These are phyloP conservation scores for Rallus limicola DNA, from an alignment of 2,113 vertebrate genomes.

Conservation along the genomic window DNA sequence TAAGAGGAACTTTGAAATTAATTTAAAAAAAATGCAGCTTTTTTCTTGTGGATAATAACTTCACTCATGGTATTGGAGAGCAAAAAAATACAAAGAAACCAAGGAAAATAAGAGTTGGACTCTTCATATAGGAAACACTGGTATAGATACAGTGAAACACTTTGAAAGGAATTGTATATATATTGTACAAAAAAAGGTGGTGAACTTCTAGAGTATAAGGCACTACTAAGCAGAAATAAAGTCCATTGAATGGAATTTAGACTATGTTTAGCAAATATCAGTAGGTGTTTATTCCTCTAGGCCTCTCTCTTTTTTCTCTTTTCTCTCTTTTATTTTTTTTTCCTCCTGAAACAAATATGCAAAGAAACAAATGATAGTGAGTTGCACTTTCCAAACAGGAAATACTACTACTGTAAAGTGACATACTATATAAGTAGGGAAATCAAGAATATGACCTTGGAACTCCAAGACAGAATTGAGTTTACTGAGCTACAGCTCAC, in stretches of 20 bases:
- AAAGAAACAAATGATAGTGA: not conserved
- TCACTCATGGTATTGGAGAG: not conserved
- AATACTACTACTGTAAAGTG: not conserved
- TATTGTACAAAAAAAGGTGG: too few relatives aligned
- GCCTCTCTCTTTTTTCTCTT: rapidly evolving
- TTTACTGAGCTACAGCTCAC: not conserved
- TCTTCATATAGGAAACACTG: not conserved
- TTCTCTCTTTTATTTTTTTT: too few relatives aligned
- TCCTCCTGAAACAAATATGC: not conserved
- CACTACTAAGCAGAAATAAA: not conserved
- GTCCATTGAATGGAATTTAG: not conserved
- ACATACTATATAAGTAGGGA: not conserved
- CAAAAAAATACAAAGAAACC: not conserved
- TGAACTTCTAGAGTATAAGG: not conserved
- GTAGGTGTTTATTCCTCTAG: not conserved
- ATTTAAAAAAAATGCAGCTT: not conserved
- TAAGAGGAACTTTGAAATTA: not conserved
- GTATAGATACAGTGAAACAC: not conserved
- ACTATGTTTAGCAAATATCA: not conserved
- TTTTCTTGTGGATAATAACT: not conserved
- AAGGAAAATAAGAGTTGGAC: not conserved
- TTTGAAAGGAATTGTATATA: not conserved
- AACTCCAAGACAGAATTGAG: not conserved
- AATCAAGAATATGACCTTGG: not conserved
- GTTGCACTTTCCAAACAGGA: not conserved